Base-by-base conservation (phyloP, 2,113 vertebrate genomes). In the Proteles cristata region DNA sequence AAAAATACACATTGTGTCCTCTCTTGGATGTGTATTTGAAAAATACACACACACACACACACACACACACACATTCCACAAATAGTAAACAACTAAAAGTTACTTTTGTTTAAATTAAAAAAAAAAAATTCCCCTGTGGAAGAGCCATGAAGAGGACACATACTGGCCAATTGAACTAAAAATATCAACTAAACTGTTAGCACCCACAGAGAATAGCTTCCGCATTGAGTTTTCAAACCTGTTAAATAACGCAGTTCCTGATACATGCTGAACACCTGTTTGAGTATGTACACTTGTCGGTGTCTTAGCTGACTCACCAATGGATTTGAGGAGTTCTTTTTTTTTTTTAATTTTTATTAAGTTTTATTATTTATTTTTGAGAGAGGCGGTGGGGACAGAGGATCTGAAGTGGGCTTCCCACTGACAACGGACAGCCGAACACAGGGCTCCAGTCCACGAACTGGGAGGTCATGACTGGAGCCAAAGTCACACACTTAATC, bases 111-210 rank as follows among this genome's bases (percentile, higher is more conserved):
- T 89, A 69, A 88, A 69, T 31, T 31, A 10, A 12, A 14, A 39
- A 45, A 39, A 45, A 88, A 69, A 83, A 35, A 25, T 33, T 35
- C 11, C 6, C 10, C 10, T 79, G 26, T 48, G 14, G n/a, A 68
- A 81, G 16, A 93, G 15, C 2, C 16, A 45, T 16, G 11, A 58
- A 86, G 31, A 82, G 1, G 1, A 66, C 17, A 3, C 65, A 65
- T 23, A 77, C 23, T 48, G 48, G n/a, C 58, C 43, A 93, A 73
- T 71, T 89, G 63, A 84, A 53, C 43, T 83, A 82, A 96, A 98
- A 97, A 86, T 33, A 85, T 53, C 45, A 65, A 94, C 15, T 45
- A 92, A 97, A 92, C 16, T 84, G 17, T 91, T 53, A 90, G 53
- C 10, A 35, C 15, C n/a, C 55, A 71, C 6, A 88, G 82, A 95